Evolutionary conservation across 2,797 vertebrate genomes (phyloP), one percentile per base, ranked within the genome.

Genomic region (Pseudochaenichthys georgianus): DNA sequence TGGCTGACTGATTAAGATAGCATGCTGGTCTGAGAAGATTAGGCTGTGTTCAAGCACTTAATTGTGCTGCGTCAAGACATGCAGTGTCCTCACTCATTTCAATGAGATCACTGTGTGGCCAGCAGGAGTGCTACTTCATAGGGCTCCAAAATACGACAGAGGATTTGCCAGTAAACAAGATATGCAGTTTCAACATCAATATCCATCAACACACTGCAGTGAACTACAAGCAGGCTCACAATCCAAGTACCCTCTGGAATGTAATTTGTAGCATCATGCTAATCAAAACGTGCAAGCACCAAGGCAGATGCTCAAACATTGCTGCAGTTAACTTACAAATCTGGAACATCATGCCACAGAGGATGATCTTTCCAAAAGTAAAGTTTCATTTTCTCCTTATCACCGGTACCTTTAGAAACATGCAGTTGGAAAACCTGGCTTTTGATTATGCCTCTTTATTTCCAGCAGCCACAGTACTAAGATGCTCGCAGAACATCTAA

Each of bases 401-500:
- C 21, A 19, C 8, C 7, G 15, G 50, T 42, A 51, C 53, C 47
- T 63, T 3, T 31, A 47, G 6, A 58, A 45, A 55, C 53, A 50
- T 47, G 16, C 19, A 46, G 13, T 17, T n/a, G n/a, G n/a, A 70
- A 64, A 19, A 43, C 13, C 48, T 38, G 28, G 28, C 62, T 54
- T 64, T 77, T 71, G 64, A 52, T 50, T 70, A 70, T 59, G 57
- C n/a, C 46, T 16, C 41, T 12, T 23, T 19, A 23, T 79, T 50
- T 61, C 64, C 55, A 34, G 51, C 6, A 38, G 34, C 34, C 12
- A 12, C 43, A n/a, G 3, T 5, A 41, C 16, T 9, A 4, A 3
- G 4, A 21, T 43, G 43, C 47, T 55, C 19, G 50, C 6, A 59
- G 17, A 78, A 47, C 21, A 61, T 69, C 51, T 19, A 51, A 59